phyloP scores from a whole-genome alignment of 2,888 invertebrate genomes.

The Eledona agricola region DNA sequence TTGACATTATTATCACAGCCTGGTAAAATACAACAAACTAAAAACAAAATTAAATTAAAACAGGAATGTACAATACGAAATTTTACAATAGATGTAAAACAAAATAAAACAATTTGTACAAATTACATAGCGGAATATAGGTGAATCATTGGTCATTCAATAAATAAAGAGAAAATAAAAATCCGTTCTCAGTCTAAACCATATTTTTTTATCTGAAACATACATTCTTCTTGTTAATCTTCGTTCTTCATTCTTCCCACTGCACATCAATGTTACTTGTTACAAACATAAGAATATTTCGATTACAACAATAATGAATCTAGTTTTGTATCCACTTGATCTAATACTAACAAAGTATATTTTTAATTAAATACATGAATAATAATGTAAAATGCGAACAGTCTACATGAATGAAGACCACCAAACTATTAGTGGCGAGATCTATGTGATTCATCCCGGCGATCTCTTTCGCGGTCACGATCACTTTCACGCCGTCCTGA shows the following conservation, averaged over 20 bases:
- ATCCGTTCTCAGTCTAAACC: conserved; percentile 48
- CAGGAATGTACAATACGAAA: conserved; percentile 21
- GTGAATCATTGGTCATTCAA: conserved; percentile 12
- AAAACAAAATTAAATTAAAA: conserved; percentile 20
- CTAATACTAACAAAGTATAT: conserved; percentile 18
- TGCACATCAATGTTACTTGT: conserved; percentile 11
- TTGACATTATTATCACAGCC: conserved; percentile 28
- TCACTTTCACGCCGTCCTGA: conserved; percentile 72
- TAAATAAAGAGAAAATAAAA: conserved; percentile 47
- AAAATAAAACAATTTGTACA: conserved; percentile 31
- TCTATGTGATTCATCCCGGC: conserved; percentile 27
- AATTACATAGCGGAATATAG: conserved; percentile 22
- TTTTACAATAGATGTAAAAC: conserved; percentile 24
- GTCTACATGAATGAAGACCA: conserved; percentile 7
- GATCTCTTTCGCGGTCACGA: conserved; percentile 65
- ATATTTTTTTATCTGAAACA: conserved; percentile 50
- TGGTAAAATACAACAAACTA: conserved; percentile 24
- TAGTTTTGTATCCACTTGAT: conserved; percentile 23
- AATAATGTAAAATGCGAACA: conserved; percentile 8
- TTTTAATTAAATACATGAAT: conserved; percentile 24
- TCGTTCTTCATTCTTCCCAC: conserved; percentile 26
- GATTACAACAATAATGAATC: conserved; percentile 21
- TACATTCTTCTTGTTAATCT: conserved; percentile 54
- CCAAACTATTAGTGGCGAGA: conserved; percentile 23
- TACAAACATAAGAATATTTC: conserved; percentile 28